These are phyloP conservation scores for Caenorhabditis zanzibari DNA, from an alignment of 2,888 invertebrate genomes.

Conservation along the genomic window DNA sequence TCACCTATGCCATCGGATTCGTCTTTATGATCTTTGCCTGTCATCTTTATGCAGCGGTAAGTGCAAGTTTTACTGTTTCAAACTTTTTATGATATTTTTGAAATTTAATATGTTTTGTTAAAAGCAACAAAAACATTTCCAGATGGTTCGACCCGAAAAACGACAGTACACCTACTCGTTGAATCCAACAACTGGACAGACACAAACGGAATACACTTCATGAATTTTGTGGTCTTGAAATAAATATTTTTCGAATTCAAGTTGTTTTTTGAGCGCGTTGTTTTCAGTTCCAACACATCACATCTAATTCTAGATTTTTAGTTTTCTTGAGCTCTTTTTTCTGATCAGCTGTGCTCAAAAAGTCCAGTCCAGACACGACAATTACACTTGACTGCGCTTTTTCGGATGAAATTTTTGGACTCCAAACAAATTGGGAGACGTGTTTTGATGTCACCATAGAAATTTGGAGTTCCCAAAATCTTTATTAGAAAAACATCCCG, in stretches of 20 bases:
- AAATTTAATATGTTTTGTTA: neutral
- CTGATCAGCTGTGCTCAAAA: conserved; percentile 8
- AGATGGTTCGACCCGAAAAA: conserved; percentile 47
- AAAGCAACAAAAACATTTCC: neutral
- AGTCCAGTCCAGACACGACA: neutral
- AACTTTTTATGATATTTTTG: neutral
- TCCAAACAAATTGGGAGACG: neutral
- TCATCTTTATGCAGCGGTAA: conserved; percentile 42
- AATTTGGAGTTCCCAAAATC: neutral
- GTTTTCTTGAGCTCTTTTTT: neutral
- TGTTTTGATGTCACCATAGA: conserved; percentile 12
- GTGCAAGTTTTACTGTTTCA: neutral
- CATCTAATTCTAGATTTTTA: too few species aligned
- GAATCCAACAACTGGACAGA: conserved; percentile 24
- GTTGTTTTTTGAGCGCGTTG: neutral
- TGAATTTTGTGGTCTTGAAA: neutral
- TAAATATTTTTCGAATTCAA: neutral
- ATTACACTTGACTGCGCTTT: conserved; percentile 6
- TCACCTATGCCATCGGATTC: conserved; percentile 30
- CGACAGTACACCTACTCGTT: conserved; percentile 45
- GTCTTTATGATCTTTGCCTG: neutral
- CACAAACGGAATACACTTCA: conserved; percentile 3
- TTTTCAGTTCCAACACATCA: too few species aligned
- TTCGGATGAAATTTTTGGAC: neutral
- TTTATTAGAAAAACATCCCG: neutral